phyloP scores from a whole-genome alignment of 1,140 invertebrate genomes.

The Octopus sinensis region DNA sequence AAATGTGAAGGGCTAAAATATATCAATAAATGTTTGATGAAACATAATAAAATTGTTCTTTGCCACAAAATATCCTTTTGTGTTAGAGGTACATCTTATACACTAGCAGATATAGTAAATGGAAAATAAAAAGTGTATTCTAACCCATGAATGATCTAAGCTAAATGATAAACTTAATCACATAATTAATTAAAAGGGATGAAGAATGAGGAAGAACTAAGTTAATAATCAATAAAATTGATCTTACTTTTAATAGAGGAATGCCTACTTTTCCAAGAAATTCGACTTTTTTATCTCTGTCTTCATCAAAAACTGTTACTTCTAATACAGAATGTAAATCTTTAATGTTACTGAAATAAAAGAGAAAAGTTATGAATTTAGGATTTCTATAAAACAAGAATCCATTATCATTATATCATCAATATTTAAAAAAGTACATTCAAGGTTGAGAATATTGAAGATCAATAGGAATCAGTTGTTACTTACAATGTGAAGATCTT shows the following conservation, averaged over 20 bases:
- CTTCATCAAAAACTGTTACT: constrained; percentile 97
- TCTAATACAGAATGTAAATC: constrained; percentile 95
- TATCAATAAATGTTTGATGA: too few relatives aligned
- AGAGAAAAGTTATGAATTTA: too few relatives aligned
- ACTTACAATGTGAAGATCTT: constrained; percentile 98
- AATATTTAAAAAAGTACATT: too few relatives aligned
- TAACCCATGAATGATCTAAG: background rate
- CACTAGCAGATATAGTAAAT: too few relatives aligned
- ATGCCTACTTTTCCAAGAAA: constrained; percentile 92
- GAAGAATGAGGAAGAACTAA: background rate
- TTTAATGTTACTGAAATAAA: constrained; percentile 80
- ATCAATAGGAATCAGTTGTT: background rate
- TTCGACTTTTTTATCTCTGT: constrained; percentile 95
- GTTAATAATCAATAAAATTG: background rate
- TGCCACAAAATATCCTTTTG: too few relatives aligned
- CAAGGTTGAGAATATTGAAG: too few relatives aligned
- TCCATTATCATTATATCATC: too few relatives aligned
- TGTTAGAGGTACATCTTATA: too few relatives aligned
- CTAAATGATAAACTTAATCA: background rate
- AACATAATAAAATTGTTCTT: too few relatives aligned
- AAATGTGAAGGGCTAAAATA: too few relatives aligned
- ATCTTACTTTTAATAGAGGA: constrained; percentile 68
- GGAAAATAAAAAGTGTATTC: background rate
- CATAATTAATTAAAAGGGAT: background rate
- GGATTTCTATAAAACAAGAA: too few relatives aligned